Conservation (phyloP, 2,797 vertebrate species). For the Phrynocephalus forsythii region DNA sequence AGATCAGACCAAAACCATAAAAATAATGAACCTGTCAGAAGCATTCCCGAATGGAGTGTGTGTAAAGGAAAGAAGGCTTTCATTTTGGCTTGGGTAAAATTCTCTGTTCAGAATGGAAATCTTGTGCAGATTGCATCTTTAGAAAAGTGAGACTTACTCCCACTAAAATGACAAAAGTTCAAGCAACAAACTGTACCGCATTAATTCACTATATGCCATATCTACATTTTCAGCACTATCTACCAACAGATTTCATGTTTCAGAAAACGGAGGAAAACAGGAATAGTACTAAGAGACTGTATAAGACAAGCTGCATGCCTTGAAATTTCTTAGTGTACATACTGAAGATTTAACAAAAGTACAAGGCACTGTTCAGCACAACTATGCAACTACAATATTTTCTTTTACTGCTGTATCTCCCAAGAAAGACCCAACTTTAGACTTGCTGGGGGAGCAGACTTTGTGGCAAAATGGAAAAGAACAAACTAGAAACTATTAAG, state of each 20-base stretch:
- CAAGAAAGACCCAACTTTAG: too few relatives aligned
- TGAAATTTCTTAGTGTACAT: slow-evolving; percentile 66
- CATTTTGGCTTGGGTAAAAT: slow-evolving; percentile 45
- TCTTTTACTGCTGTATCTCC: too few relatives aligned
- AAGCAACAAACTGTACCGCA: slow-evolving; percentile 65
- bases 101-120: slow-evolving; percentile 58
- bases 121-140: slow-evolving; percentile 69
- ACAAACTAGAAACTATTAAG: too few relatives aligned
- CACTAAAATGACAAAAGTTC: slow-evolving; percentile 73
- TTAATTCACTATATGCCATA: slow-evolving; percentile 74
- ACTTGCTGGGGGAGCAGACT: too few relatives aligned
- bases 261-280: slow-evolving; percentile 58
- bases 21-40: background rate
- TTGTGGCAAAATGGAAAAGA: too few relatives aligned
- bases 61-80: slow-evolving; percentile 11
- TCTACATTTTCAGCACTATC: slow-evolving; percentile 65
- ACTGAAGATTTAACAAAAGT: too few relatives aligned
- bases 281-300: slow-evolving; percentile 39
- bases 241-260: slow-evolving; percentile 68
- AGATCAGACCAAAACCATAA: background rate
- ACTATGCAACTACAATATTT: too few relatives aligned
- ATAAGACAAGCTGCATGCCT: slow-evolving; percentile 45
- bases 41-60: background rate
- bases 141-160: slow-evolving; percentile 72
- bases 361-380: too few relatives aligned